Conservation (phyloP, 1,140 invertebrate species). For the Formica selysi region DNA sequence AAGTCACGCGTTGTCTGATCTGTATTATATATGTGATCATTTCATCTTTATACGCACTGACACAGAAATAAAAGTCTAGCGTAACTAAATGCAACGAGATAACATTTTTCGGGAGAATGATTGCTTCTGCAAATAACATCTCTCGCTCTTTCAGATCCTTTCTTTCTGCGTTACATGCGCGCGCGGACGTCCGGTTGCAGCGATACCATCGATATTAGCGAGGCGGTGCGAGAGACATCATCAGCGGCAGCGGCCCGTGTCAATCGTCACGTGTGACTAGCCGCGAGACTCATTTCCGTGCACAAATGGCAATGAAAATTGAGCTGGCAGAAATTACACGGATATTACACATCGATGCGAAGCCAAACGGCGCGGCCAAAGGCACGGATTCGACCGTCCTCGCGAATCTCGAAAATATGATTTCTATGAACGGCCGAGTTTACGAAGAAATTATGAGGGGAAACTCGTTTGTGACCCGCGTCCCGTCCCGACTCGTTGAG, state of each 20-base stretch:
- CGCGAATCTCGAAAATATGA: constrained; percentile 46
- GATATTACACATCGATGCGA: constrained; percentile 47
- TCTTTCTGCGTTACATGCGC: background rate
- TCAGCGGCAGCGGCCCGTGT: constrained; percentile 53
- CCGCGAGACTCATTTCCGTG: constrained; percentile 61
- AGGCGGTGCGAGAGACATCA: constrained; percentile 32
- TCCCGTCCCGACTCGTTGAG: background rate
- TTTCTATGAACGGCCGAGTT: constrained; percentile 54
- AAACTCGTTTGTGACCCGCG: background rate
- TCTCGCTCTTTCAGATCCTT: background rate
- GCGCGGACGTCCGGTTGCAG: constrained; percentile 49
- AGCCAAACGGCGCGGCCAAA: background rate
- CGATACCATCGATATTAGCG: constrained; percentile 51
- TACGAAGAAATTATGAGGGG: constrained; percentile 59
- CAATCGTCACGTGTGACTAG: constrained; percentile 64
- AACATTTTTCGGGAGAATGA: constrained; percentile 1
- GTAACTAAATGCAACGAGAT: constrained; percentile 8
- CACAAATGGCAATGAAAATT: constrained; percentile 64
- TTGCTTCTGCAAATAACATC: constrained; percentile 18
- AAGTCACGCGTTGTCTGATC: background rate
- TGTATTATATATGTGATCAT: background rate
- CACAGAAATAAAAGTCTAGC: background rate
- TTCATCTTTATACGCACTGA: background rate
- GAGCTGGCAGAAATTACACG: constrained; percentile 64
- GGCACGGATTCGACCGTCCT: background rate